phyloP scores from a whole-genome alignment of 2,888 invertebrate species.

The Emmelina monodactyla region DNA sequence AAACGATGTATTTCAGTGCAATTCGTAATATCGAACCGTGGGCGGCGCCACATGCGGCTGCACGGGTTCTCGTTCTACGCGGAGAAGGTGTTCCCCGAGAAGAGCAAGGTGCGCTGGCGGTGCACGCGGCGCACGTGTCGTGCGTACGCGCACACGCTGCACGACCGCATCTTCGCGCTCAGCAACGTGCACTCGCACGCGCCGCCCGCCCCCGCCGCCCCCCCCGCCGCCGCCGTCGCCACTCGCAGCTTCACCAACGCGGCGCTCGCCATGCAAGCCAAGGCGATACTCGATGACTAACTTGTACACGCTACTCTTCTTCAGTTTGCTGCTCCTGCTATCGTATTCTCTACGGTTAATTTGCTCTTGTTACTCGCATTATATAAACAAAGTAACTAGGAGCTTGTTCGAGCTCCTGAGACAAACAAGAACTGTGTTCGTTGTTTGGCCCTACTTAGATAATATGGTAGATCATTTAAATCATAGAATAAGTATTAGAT shows the following conservation, averaged over 20 bases:
- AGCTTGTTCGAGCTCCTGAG: no score
- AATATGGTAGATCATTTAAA: no score
- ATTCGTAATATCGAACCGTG: constrained; percentile 63
- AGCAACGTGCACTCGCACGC: constrained; percentile 58
- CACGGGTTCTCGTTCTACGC: constrained; percentile 61
- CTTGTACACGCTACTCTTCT: not conserved
- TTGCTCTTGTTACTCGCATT: no score
- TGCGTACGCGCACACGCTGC: constrained; percentile 58
- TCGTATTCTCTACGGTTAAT: no score
- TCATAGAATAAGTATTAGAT: no score
- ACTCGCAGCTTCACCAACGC: constrained; percentile 21
- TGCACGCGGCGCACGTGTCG: constrained; percentile 60
- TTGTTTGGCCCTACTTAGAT: no score
- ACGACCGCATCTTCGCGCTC: constrained; percentile 57
- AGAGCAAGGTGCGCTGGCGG: constrained; percentile 61
- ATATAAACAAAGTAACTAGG: no score
- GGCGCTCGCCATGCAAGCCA: constrained; percentile 31
- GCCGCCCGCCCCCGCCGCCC: constrained; percentile 26
- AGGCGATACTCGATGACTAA: constrained; percentile 41
- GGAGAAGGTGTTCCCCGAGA: constrained; percentile 61
- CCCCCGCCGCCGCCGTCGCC: no score
- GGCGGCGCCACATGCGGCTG: constrained; percentile 58
- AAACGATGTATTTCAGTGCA: constrained; percentile 64
- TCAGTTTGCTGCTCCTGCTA: no score
- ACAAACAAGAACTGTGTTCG: no score